Evolutionary conservation across 2,888 invertebrate genomes (phyloP).

Genomic region (Ametastegia equiseti): DNA sequence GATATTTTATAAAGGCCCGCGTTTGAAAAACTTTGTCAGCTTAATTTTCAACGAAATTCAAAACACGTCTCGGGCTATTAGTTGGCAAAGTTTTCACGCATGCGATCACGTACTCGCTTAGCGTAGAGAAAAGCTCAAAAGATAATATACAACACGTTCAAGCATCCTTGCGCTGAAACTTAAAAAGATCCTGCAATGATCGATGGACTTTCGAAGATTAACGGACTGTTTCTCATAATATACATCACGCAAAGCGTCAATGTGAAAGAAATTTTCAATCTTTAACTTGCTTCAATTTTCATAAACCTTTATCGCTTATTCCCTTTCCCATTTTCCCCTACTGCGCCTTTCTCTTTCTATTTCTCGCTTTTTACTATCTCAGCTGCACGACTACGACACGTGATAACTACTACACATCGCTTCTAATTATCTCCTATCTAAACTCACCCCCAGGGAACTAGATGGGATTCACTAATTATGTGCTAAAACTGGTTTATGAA

Average conservation of each 20-base stretch:
- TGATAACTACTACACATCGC: conserved; percentile 36
- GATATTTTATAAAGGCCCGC: neutral
- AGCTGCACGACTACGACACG: conserved; percentile 3
- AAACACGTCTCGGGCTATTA: conserved; percentile 41
- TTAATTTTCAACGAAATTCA: conserved; percentile 38
- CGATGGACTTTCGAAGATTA: conserved; percentile 12
- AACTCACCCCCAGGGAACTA: conserved; percentile 33
- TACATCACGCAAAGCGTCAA: neutral
- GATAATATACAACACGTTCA: neutral
- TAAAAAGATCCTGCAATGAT: neutral
- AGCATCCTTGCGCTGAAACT: neutral
- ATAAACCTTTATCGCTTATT: neutral
- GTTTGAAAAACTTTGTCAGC: conserved; percentile 23
- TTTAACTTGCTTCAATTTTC: neutral
- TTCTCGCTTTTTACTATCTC: neutral
- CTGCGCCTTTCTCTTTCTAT: neutral
- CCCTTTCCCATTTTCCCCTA: neutral
- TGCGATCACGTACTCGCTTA: neutral
- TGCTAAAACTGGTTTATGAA: conserved; percentile 46
- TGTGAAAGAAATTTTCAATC: neutral
- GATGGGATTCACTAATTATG: conserved; percentile 42
- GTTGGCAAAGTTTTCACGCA: conserved; percentile 15
- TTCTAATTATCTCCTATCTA: conserved; percentile 45
- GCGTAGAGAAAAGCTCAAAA: neutral
- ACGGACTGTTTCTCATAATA: neutral